These are phyloP conservation scores for Pristiophorus japonicus DNA, from an alignment of 2,113 vertebrate species.

Conservation along the genomic window DNA sequence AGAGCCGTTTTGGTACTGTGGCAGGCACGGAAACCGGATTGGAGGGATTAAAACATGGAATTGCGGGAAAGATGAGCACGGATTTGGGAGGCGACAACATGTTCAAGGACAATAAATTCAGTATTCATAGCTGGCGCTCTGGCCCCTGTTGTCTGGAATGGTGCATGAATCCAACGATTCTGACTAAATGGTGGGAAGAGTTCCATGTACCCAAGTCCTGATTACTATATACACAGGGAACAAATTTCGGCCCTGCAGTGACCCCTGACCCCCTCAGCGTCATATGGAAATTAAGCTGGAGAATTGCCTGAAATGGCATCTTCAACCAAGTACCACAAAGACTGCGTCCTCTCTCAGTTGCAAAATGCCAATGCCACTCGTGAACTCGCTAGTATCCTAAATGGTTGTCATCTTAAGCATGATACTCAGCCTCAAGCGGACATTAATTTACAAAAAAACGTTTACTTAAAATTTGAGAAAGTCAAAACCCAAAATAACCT, in stretches of 20 bases:
- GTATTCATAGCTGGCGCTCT: neutral
- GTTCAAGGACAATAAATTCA: too few relatives aligned
- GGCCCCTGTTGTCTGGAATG: neutral
- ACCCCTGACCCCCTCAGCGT: neutral
- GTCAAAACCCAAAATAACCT: neutral
- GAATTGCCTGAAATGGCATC: neutral
- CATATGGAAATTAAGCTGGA: neutral
- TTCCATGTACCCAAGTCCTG: neutral
- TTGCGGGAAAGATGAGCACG: too few relatives aligned
- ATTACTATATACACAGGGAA: neutral
- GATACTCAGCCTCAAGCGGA: neutral
- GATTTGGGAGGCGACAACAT: too few relatives aligned
- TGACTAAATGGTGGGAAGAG: neutral
- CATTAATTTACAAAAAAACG: neutral
- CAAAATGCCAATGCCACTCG: neutral
- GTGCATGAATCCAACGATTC: neutral
- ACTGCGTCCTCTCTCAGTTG: neutral
- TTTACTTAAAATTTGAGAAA: slow-evolving; percentile 1
- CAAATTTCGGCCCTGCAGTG: too few relatives aligned
- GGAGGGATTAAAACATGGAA: too few relatives aligned
- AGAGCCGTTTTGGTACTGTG: too few relatives aligned
- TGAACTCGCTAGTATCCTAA: neutral
- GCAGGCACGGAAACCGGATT: too few relatives aligned
- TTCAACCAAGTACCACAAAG: neutral
- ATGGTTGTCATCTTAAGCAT: neutral